Percentiles rank a stretch among this genome's conserved stretches.
Conservation (phyloP, 2,888 invertebrate genomes). For the Apodemia duryi region DNA sequence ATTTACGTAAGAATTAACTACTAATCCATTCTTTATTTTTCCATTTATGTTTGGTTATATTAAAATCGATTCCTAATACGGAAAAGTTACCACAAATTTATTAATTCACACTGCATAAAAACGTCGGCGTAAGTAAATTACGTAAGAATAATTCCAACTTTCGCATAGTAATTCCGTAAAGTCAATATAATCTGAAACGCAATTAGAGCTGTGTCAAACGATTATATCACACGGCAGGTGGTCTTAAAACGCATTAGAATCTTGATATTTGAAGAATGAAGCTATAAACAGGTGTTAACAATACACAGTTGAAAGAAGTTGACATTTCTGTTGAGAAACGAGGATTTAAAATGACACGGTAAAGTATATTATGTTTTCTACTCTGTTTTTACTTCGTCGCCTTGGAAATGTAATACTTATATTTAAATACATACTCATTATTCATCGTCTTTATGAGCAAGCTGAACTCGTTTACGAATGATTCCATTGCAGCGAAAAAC, state of each 20-base stretch:
- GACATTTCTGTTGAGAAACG: constrained; percentile 33
- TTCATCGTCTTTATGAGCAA: no score
- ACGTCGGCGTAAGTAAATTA: background rate
- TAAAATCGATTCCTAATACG: no score
- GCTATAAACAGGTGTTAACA: constrained; percentile 50
- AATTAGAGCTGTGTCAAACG: background rate
- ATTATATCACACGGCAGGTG: constrained; percentile 52
- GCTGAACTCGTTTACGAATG: no score
- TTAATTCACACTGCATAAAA: no score
- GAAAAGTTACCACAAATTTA: no score
- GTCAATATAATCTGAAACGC: constrained; percentile 1
- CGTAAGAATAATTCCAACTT: background rate
- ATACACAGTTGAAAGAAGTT: constrained; percentile 44
- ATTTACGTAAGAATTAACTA: no score
- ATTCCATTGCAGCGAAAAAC: no score
- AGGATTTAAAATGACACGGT: constrained; percentile 28
- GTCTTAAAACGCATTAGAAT: constrained; percentile 29
- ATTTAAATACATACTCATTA: background rate
- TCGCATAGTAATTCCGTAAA: background rate
- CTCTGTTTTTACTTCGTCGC: background rate
- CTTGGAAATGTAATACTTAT: background rate
- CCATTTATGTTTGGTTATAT: no score
- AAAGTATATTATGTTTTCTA: constrained; percentile 16
- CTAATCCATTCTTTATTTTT: no score
- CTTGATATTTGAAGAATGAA: constrained; percentile 36